Conservation (phyloP, 2,888 invertebrate species). For the Acrocera orbiculus region DNA sequence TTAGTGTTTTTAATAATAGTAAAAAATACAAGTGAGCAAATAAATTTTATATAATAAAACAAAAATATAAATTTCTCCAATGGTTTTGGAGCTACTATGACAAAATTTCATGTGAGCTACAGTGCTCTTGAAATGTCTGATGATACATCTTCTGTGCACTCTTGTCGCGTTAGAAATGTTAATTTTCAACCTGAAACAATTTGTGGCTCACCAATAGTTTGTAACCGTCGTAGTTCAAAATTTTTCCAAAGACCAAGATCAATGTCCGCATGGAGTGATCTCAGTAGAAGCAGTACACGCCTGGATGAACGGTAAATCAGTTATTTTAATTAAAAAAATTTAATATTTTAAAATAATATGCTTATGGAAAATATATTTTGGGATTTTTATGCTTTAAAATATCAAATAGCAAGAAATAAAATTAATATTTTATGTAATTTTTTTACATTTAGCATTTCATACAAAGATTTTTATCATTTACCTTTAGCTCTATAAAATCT, state of each 20-base stretch:
- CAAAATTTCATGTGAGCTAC: slow-evolving; percentile 30
- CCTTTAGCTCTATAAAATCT: no score
- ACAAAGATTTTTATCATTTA: no score
- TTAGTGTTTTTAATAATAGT: no score
- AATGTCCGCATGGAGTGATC: slow-evolving; percentile 78
- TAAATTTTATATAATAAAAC: no score
- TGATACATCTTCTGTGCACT: slow-evolving; percentile 28
- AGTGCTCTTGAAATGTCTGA: slow-evolving; percentile 32
- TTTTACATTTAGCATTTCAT: no score
- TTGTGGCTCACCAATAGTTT: slow-evolving; percentile 19
- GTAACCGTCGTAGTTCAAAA: slow-evolving; percentile 26
- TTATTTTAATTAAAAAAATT: no score
- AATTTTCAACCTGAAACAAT: slow-evolving; percentile 24
- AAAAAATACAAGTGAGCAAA: no score
- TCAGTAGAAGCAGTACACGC: slow-evolving; percentile 66
- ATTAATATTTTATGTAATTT: no score
- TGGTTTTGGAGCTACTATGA: no score
- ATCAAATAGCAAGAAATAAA: no score
- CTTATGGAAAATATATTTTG: neutral
- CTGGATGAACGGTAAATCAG: slow-evolving; percentile 37
- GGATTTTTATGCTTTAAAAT: neutral
- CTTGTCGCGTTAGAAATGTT: slow-evolving; percentile 27
- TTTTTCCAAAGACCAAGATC: slow-evolving; percentile 43
- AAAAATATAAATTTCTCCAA: no score
- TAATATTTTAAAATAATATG: no score